Base-by-base conservation (phyloP, 2,888 invertebrate genomes). In the Chironomus tentans region DNA sequence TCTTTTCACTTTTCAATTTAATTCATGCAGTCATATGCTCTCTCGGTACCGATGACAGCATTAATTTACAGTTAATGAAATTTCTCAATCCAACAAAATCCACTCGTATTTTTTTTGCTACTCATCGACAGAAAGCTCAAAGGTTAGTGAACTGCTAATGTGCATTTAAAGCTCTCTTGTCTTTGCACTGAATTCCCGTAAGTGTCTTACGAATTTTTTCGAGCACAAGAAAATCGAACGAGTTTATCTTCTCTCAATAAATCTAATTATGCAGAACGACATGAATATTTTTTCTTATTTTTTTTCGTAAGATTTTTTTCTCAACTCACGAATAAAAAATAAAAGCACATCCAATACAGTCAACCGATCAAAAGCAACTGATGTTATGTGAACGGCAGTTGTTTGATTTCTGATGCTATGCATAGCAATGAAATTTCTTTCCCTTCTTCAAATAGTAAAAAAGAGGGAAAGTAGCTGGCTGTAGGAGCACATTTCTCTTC, bases 331-430 rank as follows among this genome's bases (percentile, higher is more conserved):
- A 12, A 22, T 12, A 50, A 70, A 50, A 22, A 38, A 38, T 10
- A 38, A 38, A 38, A 38, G 38, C 28, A 72, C 72, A 72, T 50
- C 72, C 62, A 50, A 10, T 22, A 15, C 62, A 50, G 28, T 7
- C 18, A 62, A 72, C 61, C 61, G 72, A 15, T 38, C 61, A 62
- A 38, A 62, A 72, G 62, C 72, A 15, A 72, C 72, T 72, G 62
- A 62, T 65, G 28, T 70, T 70, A 62, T 62, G 21, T 62, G 18
- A 62, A 15, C 72, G n/a, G 50, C 56, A 28, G 72, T 28, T 61
- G 24, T 62, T 28, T 62, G 70, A 70, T 61, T 62, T 72, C 22
- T 38, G 61, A 61, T 71, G 72, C 61, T 24, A 65, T 56, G 56
- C 56, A 56, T n/a, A 15, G 56, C 18, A 56, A 56, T 38, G 38